Base-by-base conservation (phyloP, 2,113 vertebrate genomes). In the Anguilla japonica region DNA sequence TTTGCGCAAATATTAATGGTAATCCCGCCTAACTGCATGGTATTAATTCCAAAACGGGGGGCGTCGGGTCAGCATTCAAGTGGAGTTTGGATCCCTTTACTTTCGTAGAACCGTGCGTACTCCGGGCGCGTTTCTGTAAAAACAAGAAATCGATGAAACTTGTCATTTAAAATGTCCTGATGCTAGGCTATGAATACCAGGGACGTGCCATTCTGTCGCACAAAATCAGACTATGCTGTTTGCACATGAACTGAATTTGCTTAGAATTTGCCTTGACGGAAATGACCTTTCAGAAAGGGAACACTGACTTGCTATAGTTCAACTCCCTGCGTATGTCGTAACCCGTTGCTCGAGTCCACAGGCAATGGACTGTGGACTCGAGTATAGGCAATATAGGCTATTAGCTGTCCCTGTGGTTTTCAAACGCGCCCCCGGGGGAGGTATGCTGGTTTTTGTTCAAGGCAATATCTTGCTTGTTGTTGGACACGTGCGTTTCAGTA, bases 51-150 rank as follows among this genome's bases (percentile, higher is more conserved):
- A 89, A 84, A 89, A 92, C 87, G 18, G 86, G 88, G 84, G 79
- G 11, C 89, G 87, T 87, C 90, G 83, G 87, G 80, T 81, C 86
- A 89, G 83, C 84, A 29, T 46, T 60, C 91, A 88, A 84, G 81
- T 84, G 41, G 87, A 86, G 88, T 88, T 90, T 80, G 88, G 57
- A 88, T 93, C 91, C 89, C 88, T 87, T 84, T 87, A 88, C 90
- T 92, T 92, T 94, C 91, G 29, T 53, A 2, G 53, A 60, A 41
- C 3, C 91, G 86, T 88, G 84, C 63, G 87, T 89, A 91, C 91
- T 93, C 92, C 93, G 92, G 43, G 88, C 87, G 83, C 40, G 87
- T 84, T 88, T 87, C 92, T 93, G 89, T n/a, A 82, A 79, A 86
- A 56, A 34, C 34, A 34, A 34, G 34, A 34, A 34, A 84, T 46